These are phyloP conservation scores for Mallateleia sp. DNA, from an alignment of 2,888 invertebrate genomes.

Conservation along the genomic window DNA sequence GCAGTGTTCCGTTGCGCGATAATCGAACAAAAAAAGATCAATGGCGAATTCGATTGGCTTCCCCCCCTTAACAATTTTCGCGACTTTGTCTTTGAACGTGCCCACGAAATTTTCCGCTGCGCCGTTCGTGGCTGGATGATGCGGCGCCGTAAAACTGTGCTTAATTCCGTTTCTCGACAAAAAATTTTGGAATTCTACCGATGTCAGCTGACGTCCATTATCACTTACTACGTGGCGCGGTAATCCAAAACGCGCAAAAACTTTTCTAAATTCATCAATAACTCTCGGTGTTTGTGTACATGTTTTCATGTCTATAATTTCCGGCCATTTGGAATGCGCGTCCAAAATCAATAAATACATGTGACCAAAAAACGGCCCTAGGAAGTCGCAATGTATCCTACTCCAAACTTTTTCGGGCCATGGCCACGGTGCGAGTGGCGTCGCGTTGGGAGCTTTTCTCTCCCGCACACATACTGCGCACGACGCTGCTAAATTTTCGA, in stretches of 20 bases:
- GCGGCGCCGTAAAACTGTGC: slow-evolving; percentile 25
- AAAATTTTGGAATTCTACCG: too few species aligned
- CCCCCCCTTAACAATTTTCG: slow-evolving; percentile 32
- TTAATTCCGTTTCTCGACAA: background rate
- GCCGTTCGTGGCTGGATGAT: slow-evolving; percentile 51
- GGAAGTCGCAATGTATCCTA: slow-evolving; percentile 60
- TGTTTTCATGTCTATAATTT: slow-evolving; percentile 40
- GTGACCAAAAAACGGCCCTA: slow-evolving; percentile 51
- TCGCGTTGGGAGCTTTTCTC: slow-evolving; percentile 50
- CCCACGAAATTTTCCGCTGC: slow-evolving; percentile 46
- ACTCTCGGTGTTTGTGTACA: slow-evolving; percentile 34
- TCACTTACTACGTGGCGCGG: slow-evolving; percentile 73
- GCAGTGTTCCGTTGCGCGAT: slow-evolving; percentile 43
- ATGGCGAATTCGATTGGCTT: background rate
- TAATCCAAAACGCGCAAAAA: slow-evolving; percentile 74
- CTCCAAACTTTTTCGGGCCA: slow-evolving; percentile 56
- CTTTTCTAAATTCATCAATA: slow-evolving; percentile 16
- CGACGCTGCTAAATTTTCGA: too few species aligned
- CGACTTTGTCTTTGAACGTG: slow-evolving; percentile 36
- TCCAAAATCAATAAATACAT: slow-evolving; percentile 60
- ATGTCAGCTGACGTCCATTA: slow-evolving; percentile 33
- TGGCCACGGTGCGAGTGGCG: slow-evolving; percentile 45
- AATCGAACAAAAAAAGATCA: slow-evolving; percentile 31
- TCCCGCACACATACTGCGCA: slow-evolving; percentile 35
- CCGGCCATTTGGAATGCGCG: slow-evolving; percentile 60